These are phyloP conservation scores for Achroia grisella DNA, from an alignment of 1,140 invertebrate species.

Conservation along the genomic window DNA sequence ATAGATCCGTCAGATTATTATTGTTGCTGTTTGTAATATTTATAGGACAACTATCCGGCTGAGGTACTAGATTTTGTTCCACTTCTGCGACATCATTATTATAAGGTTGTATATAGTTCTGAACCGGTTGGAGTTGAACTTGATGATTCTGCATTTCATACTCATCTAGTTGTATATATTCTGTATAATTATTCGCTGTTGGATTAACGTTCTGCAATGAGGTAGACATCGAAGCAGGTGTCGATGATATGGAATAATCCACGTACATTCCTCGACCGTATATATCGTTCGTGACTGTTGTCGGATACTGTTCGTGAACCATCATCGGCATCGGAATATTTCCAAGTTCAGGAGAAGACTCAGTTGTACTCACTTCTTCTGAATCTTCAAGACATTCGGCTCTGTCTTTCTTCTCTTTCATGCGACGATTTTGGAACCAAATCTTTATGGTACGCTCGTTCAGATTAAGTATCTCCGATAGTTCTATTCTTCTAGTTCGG, in stretches of 20 bases:
- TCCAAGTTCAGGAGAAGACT: conserved; percentile 14
- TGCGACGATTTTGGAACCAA: conserved; percentile 96
- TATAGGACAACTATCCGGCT: too few relatives aligned
- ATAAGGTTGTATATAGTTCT: background rate
- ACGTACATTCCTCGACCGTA: background rate
- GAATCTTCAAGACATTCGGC: conserved; percentile 25
- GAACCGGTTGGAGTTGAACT: background rate
- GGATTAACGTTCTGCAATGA: background rate
- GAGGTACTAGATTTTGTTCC: too few relatives aligned
- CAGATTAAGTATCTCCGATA: conserved; percentile 92
- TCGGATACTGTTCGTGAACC: background rate
- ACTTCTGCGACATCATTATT: background rate
- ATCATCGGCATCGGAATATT: background rate
- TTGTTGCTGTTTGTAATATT: too few relatives aligned
- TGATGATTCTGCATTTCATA: background rate
- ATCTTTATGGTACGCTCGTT: conserved; percentile 97
- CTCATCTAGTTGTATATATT: background rate
- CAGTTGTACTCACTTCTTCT: conserved; percentile 29
- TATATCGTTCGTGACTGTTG: background rate
- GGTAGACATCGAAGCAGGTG: too few relatives aligned
- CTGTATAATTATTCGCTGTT: background rate
- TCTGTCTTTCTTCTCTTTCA: conserved; percentile 92
- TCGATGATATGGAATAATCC: background rate
- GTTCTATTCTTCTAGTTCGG: conserved; percentile 92
- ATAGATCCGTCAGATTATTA: too few relatives aligned